Conservation (phyloP, 2,888 invertebrate species). For the Tetropium fuscum region DNA sequence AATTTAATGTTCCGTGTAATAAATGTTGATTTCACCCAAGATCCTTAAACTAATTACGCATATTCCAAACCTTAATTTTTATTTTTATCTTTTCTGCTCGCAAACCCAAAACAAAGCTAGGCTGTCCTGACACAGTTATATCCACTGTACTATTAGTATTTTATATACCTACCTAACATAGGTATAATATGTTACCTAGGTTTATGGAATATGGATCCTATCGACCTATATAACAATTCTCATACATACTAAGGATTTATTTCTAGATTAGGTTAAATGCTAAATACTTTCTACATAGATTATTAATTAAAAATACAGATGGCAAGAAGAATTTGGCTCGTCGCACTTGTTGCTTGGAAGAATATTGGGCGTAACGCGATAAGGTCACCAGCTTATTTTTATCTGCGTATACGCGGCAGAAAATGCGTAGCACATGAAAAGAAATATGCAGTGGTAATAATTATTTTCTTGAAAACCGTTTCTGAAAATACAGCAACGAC, state of each 20-base stretch:
- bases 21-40: slow-evolving; percentile 20
- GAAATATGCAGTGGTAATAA: slow-evolving; percentile 2
- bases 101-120: slow-evolving; percentile 15
- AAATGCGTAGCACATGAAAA: not conserved
- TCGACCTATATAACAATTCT: not conserved
- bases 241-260: too few species aligned
- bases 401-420: not conserved
- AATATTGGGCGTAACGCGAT: slow-evolving; percentile 14
- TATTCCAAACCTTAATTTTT: slow-evolving; percentile 15
- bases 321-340: not conserved
- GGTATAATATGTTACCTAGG: too few species aligned
- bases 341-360: slow-evolving; percentile 23
- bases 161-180: too few species aligned
- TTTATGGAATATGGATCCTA: not conserved
- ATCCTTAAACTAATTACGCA: too few species aligned
- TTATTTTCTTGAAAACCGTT: slow-evolving; percentile 16
- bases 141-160: too few species aligned
- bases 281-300: too few species aligned
- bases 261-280: too few species aligned
- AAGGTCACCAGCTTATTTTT: slow-evolving; percentile 10
- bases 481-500: slow-evolving; percentile 23
- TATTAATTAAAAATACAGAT: slow-evolving; percentile 1
- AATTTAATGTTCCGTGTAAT: not conserved
- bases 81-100: too few species aligned
- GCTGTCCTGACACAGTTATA: slow-evolving; percentile 22